A percentile compares a stretch with the other conserved stretches of the same genome.
Conservation (phyloP, 35 echinoderm and acorn worm genomes). For the Ptychodera flava region DNA sequence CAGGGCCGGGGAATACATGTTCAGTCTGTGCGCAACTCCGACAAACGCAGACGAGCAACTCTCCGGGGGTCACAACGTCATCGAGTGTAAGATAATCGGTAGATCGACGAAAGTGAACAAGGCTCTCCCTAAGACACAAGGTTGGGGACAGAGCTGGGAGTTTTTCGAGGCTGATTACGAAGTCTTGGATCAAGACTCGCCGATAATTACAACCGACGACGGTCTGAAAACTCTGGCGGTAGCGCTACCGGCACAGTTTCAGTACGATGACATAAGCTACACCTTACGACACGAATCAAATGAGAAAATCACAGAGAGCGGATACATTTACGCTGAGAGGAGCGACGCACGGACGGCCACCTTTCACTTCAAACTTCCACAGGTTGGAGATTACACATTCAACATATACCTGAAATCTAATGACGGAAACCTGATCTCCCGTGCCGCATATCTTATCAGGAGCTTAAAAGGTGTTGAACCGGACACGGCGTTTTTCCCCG, state of each 20-base stretch:
- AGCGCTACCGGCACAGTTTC: background rate
- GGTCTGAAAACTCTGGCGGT: background rate
- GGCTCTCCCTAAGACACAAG: background rate
- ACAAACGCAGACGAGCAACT: background rate
- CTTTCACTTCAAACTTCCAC: background rate
- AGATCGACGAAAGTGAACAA: background rate
- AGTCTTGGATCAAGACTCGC: background rate
- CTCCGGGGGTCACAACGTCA: background rate
- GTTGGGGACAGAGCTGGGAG: background rate
- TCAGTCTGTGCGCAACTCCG: background rate
- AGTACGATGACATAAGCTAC: background rate
- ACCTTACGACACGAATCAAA: background rate
- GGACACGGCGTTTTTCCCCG: background rate
- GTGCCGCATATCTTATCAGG: background rate
- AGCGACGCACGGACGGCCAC: background rate
- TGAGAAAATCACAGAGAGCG: background rate
- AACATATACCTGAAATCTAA: background rate
- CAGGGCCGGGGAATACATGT: background rate
- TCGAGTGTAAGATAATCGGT: background rate
- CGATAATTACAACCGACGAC: background rate
- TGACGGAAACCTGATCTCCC: background rate
- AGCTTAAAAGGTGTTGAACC: background rate
- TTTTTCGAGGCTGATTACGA: background rate
- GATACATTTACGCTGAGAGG: background rate
- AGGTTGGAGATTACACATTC: background rate